Evolutionary conservation across 2,797 vertebrate genomes (phyloP).

Genomic region (Macropodus opercularis): DNA sequence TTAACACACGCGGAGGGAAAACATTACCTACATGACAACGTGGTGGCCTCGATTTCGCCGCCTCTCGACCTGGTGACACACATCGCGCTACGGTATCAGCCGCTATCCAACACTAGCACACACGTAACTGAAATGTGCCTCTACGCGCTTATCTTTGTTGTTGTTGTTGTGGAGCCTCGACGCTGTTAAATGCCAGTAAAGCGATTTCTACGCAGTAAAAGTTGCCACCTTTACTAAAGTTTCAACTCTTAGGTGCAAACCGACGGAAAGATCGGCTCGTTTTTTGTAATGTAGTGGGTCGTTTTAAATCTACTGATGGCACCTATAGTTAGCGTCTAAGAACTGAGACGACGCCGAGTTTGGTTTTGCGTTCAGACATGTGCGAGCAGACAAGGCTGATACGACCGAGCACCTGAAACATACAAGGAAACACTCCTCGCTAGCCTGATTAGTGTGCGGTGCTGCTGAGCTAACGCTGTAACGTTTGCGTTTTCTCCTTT

Average conservation of each 20-base stretch:
- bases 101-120: constrained; percentile 39
- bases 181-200: too few relatives aligned
- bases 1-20: neutral
- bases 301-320: fast-evolving
- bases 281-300: fast-evolving
- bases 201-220: too few relatives aligned
- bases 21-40: neutral
- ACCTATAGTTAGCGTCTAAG: fast-evolving
- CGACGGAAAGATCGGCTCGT: neutral
- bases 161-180: too few relatives aligned
- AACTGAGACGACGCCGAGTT: neutral
- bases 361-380: neutral
- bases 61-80: constrained; percentile 64
- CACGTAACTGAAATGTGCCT: neutral
- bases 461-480: too few relatives aligned
- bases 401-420: too few relatives aligned
- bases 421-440: too few relatives aligned
- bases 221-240: fast-evolving
- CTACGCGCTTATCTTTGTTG: constrained; percentile 10
- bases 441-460: too few relatives aligned
- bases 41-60: too few relatives aligned
- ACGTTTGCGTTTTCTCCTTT: too few relatives aligned
- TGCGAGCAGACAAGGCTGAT: too few relatives aligned
- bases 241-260: neutral
- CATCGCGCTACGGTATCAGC: constrained; percentile 51